A percentile compares a stretch with the other conserved stretches of the same genome.
These are phyloP conservation scores for Phrynocephalus guinanensis DNA, from an alignment of 2,797 vertebrate genomes.

Conservation along the genomic window DNA sequence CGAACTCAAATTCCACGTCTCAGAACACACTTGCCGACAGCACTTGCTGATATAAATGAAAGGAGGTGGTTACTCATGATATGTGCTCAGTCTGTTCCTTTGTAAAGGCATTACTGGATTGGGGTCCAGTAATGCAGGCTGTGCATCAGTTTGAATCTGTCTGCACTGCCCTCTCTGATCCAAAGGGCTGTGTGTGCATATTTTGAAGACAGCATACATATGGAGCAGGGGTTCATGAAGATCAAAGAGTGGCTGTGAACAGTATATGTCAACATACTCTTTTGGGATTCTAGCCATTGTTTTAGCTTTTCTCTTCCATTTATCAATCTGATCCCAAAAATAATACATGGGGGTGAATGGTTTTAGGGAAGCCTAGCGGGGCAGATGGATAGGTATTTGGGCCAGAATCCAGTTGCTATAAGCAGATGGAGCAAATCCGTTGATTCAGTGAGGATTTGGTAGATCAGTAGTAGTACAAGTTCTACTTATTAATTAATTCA, in stretches of 20 bases:
- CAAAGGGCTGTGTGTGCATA: too few species aligned
- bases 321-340: not conserved
- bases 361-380: not conserved
- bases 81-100: not conserved
- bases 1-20: not conserved
- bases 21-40: not conserved
- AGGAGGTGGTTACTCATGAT: not conserved
- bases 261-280: not conserved
- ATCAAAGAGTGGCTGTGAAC: not conserved
- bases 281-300: not conserved
- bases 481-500: too few species aligned
- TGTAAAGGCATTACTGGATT: not conserved
- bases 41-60: not conserved
- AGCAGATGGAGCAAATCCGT: too few species aligned
- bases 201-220: not conserved
- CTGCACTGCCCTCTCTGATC: too few species aligned
- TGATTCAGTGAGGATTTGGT: too few species aligned
- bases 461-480: too few species aligned
- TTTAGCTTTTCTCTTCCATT: not conserved
- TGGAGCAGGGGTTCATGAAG: not conserved
- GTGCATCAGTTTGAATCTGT: not conserved
- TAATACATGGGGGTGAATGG: accelerated
- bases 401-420: too few species aligned
- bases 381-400: not conserved
- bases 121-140: not conserved